Percentiles rank a stretch among this genome's conserved stretches.
phyloP scores from a whole-genome alignment of 1,140 invertebrate species.

The Drosophila athabasca region DNA sequence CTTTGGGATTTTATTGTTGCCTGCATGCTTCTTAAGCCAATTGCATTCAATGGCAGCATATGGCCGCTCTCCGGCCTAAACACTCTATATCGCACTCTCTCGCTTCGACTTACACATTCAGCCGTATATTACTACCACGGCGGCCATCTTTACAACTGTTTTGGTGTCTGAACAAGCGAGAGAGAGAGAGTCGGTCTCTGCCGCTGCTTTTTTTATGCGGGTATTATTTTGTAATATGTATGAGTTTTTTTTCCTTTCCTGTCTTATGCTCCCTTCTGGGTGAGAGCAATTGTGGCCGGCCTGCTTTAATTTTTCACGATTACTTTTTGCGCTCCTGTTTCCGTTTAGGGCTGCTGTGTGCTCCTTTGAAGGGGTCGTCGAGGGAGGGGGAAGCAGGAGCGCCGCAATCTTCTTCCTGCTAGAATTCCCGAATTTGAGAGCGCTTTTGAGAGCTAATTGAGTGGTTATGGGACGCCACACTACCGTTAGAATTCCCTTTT shows the following conservation, averaged over 20 bases:
- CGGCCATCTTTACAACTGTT: slow-evolving; percentile 79
- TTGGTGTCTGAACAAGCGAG: slow-evolving; percentile 22
- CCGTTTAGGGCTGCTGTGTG: slow-evolving; percentile 22
- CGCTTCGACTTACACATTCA: slow-evolving; percentile 63
- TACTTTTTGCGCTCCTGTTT: slow-evolving; percentile 55
- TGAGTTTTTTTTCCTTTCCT: slow-evolving; percentile 46
- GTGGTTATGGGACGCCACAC: slow-evolving; percentile 3
- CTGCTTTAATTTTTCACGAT: slow-evolving; percentile 77
- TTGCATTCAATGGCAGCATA: slow-evolving; percentile 71
- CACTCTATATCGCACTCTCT: slow-evolving; percentile 31
- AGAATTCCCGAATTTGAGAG: too few species aligned
- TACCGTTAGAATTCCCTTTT: background rate
- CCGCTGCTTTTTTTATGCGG: slow-evolving; percentile 36
- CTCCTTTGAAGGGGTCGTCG: too few species aligned
- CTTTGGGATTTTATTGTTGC: slow-evolving; percentile 53
- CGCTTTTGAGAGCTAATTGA: slow-evolving; percentile 35
- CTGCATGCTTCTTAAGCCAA: slow-evolving; percentile 61
- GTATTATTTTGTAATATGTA: slow-evolving; percentile 72
- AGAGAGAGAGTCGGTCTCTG: slow-evolving; percentile 24
- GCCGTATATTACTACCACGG: slow-evolving; percentile 61
- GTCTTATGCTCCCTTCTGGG: slow-evolving; percentile 29
- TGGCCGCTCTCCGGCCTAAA: slow-evolving; percentile 34
- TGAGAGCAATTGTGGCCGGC: slow-evolving; percentile 42
- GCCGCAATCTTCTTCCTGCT: too few species aligned
- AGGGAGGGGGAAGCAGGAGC: too few species aligned